Conservation (phyloP, 2,888 invertebrate species). For the Dendrolimus pini region DNA sequence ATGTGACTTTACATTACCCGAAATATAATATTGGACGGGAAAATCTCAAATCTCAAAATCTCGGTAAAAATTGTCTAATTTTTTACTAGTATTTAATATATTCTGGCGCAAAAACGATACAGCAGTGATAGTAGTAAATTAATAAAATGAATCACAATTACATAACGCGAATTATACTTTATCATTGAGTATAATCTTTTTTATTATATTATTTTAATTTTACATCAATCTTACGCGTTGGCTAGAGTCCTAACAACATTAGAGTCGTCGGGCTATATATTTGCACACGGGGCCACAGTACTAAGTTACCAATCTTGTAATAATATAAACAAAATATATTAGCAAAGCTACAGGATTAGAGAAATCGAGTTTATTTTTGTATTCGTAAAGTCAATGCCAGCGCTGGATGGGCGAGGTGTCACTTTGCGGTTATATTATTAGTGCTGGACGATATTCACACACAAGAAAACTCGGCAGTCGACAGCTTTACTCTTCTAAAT, state of each 20-base stretch:
- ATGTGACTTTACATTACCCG: too few species aligned
- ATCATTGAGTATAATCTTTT: neutral
- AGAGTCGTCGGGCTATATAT: neutral
- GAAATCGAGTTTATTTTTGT: slow-evolving; percentile 57
- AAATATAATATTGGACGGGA: neutral
- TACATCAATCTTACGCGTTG: neutral
- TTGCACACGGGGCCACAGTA: slow-evolving; percentile 5
- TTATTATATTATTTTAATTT: neutral
- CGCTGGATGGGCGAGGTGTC: slow-evolving; percentile 28
- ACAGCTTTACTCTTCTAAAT: neutral
- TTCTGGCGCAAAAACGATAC: too few species aligned
- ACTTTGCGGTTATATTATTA: slow-evolving; percentile 32
- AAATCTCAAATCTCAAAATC: too few species aligned
- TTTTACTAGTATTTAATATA: too few species aligned
- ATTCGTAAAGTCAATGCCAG: slow-evolving; percentile 52
- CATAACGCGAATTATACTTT: neutral
- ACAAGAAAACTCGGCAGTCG: slow-evolving; percentile 6
- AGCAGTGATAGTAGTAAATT: too few species aligned
- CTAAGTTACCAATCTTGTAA: slow-evolving; percentile 22
- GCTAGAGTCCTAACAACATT: neutral
- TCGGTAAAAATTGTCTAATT: too few species aligned
- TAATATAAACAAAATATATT: slow-evolving; percentile 29
- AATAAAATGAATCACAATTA: neutral
- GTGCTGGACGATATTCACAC: slow-evolving; percentile 14
- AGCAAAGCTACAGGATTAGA: slow-evolving; percentile 36